phyloP scores from a whole-genome alignment of 1,140 invertebrate species.

The Zaprionus inermis region DNA sequence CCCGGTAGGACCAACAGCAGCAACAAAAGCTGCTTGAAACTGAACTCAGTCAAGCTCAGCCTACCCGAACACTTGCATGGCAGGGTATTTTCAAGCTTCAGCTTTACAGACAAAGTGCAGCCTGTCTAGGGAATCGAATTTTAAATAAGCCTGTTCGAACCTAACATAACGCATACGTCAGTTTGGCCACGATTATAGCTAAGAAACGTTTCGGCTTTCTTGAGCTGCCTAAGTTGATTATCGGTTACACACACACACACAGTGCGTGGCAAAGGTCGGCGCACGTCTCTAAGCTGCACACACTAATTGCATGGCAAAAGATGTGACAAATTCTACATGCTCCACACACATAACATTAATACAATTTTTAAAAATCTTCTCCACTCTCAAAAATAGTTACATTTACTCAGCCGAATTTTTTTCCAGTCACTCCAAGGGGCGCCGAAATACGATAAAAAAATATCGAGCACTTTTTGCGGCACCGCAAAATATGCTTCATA shows the following conservation, averaged over 20 bases:
- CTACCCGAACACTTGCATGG: no score
- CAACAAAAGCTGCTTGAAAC: no score
- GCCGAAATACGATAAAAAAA: background rate
- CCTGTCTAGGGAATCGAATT: no score
- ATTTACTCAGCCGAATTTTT: constrained; percentile 21
- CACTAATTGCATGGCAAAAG: background rate
- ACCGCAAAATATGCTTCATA: constrained; percentile 34
- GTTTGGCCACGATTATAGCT: no score
- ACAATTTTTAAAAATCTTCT: background rate
- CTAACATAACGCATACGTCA: no score
- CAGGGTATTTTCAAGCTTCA: no score
- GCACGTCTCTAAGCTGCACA: background rate
- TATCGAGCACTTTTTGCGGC: constrained; percentile 21
- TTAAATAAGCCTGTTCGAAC: no score
- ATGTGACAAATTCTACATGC: background rate
- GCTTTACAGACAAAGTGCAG: no score
- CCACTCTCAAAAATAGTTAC: background rate
- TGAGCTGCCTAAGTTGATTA: background rate
- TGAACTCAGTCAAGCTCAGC: no score
- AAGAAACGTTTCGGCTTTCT: no score
- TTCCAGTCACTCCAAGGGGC: background rate
- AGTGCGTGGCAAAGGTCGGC: background rate
- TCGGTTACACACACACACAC: background rate
- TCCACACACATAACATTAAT: background rate
- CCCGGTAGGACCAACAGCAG: no score